A percentile compares a stretch with the other conserved stretches of the same genome.
Evolutionary conservation across 37 sponge, comb jelly and placozoan species (phyloP).

Genomic region (Petrosia ficiformis): DNA sequence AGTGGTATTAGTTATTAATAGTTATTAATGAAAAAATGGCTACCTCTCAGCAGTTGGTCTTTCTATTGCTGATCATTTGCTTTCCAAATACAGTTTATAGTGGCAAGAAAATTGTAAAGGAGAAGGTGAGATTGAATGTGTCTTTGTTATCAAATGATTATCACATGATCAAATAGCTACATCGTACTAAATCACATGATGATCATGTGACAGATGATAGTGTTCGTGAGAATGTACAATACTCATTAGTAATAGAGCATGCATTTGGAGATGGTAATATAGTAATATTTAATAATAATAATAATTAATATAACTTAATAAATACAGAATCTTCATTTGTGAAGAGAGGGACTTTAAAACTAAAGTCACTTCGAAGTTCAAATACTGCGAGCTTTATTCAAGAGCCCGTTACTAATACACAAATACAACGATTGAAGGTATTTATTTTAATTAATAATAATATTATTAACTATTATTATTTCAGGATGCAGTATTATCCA

Average conservation of each 20-base stretch:
- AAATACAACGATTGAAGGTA: too few relatives aligned
- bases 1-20: too few relatives aligned
- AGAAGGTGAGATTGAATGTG: constrained; percentile 7
- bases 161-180: neutral
- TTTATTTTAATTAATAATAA: too few relatives aligned
- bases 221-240: neutral
- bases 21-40: neutral
- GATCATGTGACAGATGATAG: neutral
- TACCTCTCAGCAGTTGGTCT: neutral
- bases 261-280: neutral
- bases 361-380: too few relatives aligned
- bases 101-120: constrained; percentile 4
- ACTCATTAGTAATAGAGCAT: neutral
- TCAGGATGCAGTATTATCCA: neutral
- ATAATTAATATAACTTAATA: too few relatives aligned
- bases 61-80: neutral
- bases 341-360: too few relatives aligned
- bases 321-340: too few relatives aligned
- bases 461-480: too few relatives aligned
- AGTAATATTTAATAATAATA: too few relatives aligned
- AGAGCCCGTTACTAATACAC: too few relatives aligned
- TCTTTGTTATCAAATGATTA: too few relatives aligned
- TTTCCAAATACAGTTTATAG: neutral
- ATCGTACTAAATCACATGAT: neutral
- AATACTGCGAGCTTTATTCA: too few relatives aligned